These are phyloP conservation scores for Scelioninae gen. 1 DNA, from an alignment of 2,888 invertebrate genomes.

Conservation along the genomic window DNA sequence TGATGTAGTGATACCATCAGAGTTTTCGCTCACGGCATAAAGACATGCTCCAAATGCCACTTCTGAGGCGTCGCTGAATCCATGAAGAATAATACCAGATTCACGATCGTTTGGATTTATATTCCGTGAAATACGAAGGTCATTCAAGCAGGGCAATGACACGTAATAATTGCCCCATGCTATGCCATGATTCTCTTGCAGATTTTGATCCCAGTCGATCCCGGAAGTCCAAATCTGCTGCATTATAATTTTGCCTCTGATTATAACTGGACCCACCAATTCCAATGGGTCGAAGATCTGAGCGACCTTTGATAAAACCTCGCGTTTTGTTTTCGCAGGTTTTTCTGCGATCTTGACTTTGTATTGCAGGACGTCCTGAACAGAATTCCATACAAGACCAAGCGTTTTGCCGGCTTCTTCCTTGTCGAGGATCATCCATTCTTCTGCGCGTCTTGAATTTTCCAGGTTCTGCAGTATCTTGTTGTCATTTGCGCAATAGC, in stretches of 20 bases:
- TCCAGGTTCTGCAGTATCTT: no score
- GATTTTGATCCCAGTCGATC: neutral
- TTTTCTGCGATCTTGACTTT: no score
- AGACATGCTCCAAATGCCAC: slow-evolving; percentile 2
- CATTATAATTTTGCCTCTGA: slow-evolving; percentile 52
- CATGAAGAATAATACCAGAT: no score
- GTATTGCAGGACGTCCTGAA: no score
- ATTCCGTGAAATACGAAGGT: no score
- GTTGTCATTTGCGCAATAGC: no score
- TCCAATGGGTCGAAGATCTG: slow-evolving; percentile 46
- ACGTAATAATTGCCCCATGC: neutral
- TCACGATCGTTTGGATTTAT: neutral
- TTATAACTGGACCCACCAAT: slow-evolving; percentile 67
- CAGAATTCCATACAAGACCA: slow-evolving; percentile 43
- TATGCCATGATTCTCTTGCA: neutral
- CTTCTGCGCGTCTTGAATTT: no score
- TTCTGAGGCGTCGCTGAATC: slow-evolving; percentile 13
- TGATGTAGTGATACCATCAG: neutral
- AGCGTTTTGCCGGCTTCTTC: slow-evolving; percentile 24
- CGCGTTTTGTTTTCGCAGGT: slow-evolving; percentile 48
- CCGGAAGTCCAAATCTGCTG: slow-evolving; percentile 68
- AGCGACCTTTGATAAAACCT: slow-evolving; percentile 70
- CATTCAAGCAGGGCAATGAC: neutral
- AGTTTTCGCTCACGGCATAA: neutral
- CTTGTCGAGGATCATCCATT: no score